phyloP scores from a whole-genome alignment of 2,888 invertebrate species.

The Lithophane socia region DNA sequence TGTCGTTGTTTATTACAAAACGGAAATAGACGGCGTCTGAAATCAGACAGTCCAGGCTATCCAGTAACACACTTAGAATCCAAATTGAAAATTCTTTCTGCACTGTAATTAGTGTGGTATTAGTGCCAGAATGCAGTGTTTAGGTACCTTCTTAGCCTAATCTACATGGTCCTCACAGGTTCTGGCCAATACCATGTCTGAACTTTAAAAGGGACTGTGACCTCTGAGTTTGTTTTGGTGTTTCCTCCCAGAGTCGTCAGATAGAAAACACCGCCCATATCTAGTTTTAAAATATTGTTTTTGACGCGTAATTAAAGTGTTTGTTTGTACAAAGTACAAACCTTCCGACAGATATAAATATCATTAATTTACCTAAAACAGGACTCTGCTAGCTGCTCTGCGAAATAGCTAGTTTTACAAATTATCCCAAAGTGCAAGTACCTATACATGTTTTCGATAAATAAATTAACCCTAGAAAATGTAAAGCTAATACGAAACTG shows the following conservation, averaged over 20 bases:
- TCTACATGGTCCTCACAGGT: background rate
- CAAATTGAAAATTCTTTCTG: too few species aligned
- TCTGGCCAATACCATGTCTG: background rate
- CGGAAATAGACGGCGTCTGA: too few species aligned
- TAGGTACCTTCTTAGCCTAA: background rate
- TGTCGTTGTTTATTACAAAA: too few species aligned
- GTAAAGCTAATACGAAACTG: background rate
- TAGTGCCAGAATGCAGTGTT: background rate
- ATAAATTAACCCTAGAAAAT: background rate
- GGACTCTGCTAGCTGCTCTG: too few species aligned
- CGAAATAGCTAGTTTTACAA: background rate
- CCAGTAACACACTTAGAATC: too few species aligned
- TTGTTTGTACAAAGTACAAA: too few species aligned
- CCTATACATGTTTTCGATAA: background rate
- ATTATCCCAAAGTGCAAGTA: background rate
- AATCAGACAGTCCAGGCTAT: too few species aligned
- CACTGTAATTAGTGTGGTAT: too few species aligned
- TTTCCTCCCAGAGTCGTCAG: background rate
- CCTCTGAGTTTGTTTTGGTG: background rate
- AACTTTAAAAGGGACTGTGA: background rate
- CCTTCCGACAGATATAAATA: background rate
- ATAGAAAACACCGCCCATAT: background rate
- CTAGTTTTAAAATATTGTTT: background rate
- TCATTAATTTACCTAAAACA: background rate
- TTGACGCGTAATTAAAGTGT: too few species aligned